Percentiles rank a stretch among this genome's conserved stretches.
These are phyloP conservation scores for Melinaea menophilus DNA, from an alignment of 2,888 invertebrate species.

Conservation along the genomic window DNA sequence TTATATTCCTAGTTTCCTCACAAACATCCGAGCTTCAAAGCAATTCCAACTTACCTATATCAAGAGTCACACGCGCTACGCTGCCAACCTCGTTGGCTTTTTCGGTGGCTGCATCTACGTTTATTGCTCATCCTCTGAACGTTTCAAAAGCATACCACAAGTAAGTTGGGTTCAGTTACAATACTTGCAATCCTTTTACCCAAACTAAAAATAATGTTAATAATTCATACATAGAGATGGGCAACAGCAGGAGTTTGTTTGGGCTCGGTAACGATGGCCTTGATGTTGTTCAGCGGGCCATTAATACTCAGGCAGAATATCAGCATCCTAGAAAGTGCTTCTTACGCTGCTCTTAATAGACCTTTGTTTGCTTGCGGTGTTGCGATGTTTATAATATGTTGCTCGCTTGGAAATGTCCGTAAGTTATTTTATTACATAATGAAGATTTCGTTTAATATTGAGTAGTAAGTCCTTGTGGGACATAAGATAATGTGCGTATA, in stretches of 20 bases:
- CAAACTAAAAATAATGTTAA: neutral
- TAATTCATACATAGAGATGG: slow-evolving; percentile 56
- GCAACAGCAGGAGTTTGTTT: slow-evolving; percentile 57
- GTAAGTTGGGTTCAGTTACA: slow-evolving; percentile 35
- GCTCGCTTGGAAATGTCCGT: slow-evolving; percentile 75
- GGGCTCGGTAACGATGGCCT: slow-evolving; percentile 65
- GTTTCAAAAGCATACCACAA: slow-evolving; percentile 43
- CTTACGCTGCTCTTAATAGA: slow-evolving; percentile 78
- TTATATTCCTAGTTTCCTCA: slow-evolving; percentile 61
- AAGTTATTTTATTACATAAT: slow-evolving; percentile 41
- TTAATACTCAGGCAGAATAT: slow-evolving; percentile 73
- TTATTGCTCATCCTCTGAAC: slow-evolving; percentile 41
- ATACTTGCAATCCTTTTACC: neutral
- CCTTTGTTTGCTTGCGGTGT: slow-evolving; percentile 76
- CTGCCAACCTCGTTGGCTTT: slow-evolving; percentile 79
- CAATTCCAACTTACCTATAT: slow-evolving; percentile 78
- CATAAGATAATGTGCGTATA: no score
- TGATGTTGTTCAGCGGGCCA: slow-evolving; percentile 67
- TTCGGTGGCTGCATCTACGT: slow-evolving; percentile 68
- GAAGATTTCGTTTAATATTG: no score
- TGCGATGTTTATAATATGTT: slow-evolving; percentile 67
- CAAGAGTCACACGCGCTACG: slow-evolving; percentile 78
- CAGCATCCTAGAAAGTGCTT: slow-evolving; percentile 69
- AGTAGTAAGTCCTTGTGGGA: no score
- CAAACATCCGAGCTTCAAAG: slow-evolving; percentile 68